Conservation (phyloP, 2,113 vertebrate species). For the Phylloscopus trochilus region DNA sequence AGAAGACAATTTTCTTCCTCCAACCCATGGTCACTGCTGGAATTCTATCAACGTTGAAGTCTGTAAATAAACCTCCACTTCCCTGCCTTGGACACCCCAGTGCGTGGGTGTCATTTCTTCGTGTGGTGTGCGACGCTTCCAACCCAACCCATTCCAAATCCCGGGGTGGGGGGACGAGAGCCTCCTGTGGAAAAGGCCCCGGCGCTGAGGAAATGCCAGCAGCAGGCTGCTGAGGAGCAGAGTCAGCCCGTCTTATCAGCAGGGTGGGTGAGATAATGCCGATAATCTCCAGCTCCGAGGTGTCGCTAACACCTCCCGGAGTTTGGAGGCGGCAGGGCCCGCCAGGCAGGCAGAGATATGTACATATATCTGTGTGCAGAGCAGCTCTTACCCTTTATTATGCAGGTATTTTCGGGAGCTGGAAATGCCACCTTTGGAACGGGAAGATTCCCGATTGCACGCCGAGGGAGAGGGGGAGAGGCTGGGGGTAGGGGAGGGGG, state of each 20-base stretch:
- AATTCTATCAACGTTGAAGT: too few relatives aligned
- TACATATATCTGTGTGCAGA: not conserved
- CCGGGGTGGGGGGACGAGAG: too few relatives aligned
- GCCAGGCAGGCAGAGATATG: not conserved
- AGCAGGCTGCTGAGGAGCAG: not conserved
- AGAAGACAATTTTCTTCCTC: too few relatives aligned
- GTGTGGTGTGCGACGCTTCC: not conserved
- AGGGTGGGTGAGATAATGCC: not conserved
- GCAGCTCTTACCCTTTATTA: constrained; percentile 28
- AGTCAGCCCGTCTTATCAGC: not conserved
- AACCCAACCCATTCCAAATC: not conserved
- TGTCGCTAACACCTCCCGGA: not conserved
- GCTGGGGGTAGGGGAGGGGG: not conserved
- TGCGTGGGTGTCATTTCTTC: too few relatives aligned
- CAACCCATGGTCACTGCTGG: too few relatives aligned
- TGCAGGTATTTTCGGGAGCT: not conserved
- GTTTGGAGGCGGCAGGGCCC: not conserved
- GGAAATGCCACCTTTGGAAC: constrained; percentile 9
- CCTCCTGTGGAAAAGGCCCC: not conserved
- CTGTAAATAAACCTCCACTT: too few relatives aligned
- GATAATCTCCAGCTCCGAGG: not conserved
- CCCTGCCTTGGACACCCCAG: too few relatives aligned
- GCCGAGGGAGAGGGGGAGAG: not conserved
- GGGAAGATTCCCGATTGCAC: not conserved
- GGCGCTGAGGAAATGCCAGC: not conserved